phyloP scores from a whole-genome alignment of 2,113 vertebrate genomes.

The Brachypteracias leptosomus region DNA sequence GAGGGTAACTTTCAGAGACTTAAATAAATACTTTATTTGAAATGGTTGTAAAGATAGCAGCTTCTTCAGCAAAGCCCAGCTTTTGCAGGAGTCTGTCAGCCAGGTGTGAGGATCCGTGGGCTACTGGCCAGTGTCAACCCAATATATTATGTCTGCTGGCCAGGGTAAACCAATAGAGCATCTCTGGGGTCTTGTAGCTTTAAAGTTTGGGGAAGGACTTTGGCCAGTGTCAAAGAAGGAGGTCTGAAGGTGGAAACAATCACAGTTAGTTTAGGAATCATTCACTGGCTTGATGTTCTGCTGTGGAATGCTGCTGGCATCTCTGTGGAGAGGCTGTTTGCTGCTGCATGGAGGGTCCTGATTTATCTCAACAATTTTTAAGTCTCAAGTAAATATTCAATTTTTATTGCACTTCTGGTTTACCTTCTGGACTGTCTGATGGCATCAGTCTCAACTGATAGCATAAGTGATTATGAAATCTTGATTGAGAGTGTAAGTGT shows the following conservation, averaged over 20 bases:
- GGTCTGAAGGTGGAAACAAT: background rate
- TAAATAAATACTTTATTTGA: constrained; percentile 49
- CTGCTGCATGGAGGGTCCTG: background rate
- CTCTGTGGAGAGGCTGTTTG: background rate
- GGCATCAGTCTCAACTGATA: background rate
- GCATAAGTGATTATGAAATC: background rate
- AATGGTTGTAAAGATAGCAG: constrained; percentile 29
- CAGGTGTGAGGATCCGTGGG: constrained; percentile 3
- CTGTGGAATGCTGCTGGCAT: background rate
- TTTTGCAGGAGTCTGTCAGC: constrained; percentile 5
- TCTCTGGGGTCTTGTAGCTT: background rate
- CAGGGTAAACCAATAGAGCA: background rate
- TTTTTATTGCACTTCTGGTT: constrained; percentile 17
- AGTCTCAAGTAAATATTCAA: background rate
- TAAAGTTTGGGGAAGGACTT: background rate
- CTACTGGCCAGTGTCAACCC: constrained; percentile 30
- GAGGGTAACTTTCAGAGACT: background rate
- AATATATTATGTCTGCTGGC: background rate
- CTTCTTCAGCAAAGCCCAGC: constrained; percentile 41
- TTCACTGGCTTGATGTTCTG: background rate
- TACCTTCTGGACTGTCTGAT: background rate
- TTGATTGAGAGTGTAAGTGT: background rate
- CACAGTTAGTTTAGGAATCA: background rate
- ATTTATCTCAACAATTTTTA: background rate
- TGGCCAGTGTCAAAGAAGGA: background rate